A percentile compares a stretch with the other conserved stretches of the same genome.
Conservation (phyloP, 2,888 invertebrate species). For the Diploptera punctata region DNA sequence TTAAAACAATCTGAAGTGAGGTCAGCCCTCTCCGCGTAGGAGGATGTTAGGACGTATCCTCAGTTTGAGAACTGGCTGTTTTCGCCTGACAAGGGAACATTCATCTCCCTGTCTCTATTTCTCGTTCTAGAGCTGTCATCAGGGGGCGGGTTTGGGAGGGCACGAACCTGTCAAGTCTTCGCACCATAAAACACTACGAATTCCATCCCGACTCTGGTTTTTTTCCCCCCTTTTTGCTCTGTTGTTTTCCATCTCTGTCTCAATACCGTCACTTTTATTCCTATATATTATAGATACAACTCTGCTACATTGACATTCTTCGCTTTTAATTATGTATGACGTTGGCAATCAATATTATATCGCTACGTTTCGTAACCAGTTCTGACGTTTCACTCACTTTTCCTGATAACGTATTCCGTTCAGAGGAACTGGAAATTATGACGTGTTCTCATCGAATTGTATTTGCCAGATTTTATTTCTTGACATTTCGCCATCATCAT, state of each 20-base stretch:
- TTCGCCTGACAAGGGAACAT: slow-evolving; percentile 42
- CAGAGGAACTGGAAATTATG: no score
- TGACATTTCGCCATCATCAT: no score
- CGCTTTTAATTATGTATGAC: slow-evolving; percentile 18
- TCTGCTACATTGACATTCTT: slow-evolving; percentile 18
- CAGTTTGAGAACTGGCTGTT: slow-evolving; percentile 22
- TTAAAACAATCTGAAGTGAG: no score
- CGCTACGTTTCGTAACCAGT: background rate
- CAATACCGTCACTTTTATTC: slow-evolving; percentile 12
- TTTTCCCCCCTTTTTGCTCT: background rate
- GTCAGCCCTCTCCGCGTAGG: no score
- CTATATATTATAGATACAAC: slow-evolving; percentile 26
- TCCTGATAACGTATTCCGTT: no score
- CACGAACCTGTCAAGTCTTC: slow-evolving; percentile 35
- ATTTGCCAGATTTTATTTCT: no score
- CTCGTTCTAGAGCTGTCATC: slow-evolving; percentile 39
- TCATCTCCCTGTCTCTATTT: slow-evolving; percentile 34
- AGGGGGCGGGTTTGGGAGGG: slow-evolving; percentile 36
- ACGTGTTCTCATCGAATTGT: no score
- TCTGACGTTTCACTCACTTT: background rate
- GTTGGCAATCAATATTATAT: background rate
- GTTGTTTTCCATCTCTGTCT: background rate
- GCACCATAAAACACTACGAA: slow-evolving; percentile 30
- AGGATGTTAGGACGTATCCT: no score
- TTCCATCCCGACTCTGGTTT: slow-evolving; percentile 17